phyloP scores from a whole-genome alignment of 2,888 invertebrate genomes.

The Pachymerium ferrugineum region DNA sequence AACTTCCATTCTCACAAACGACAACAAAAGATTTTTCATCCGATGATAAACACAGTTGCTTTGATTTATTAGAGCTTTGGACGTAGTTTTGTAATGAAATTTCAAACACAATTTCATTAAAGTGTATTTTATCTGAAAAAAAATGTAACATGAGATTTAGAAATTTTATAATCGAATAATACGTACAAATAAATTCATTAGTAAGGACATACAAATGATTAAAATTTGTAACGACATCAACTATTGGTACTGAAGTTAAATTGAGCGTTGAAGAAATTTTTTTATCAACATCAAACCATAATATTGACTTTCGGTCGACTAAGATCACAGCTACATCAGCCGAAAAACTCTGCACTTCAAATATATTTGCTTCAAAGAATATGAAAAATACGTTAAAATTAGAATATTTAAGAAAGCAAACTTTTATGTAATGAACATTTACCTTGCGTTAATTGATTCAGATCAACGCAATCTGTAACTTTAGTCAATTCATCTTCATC shows the following conservation, averaged over 20 bases:
- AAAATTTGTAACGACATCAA: background rate
- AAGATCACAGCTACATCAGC: background rate
- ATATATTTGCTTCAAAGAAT: too few species aligned
- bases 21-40: background rate
- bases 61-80: background rate
- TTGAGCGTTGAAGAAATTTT: background rate
- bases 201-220: background rate
- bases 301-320: background rate
- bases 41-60: background rate
- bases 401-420: background rate
- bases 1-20: background rate
- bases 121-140: background rate
- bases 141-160: background rate
- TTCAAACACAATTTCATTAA: background rate
- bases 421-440: background rate
- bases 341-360: too few species aligned
- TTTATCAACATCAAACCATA: background rate
- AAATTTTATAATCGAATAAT: background rate
- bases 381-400: too few species aligned
- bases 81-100: too few species aligned
- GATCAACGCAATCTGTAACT: background rate
- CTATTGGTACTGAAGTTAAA: background rate
- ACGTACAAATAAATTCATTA: background rate
- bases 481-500: background rate
- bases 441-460: too few species aligned